A percentile compares a stretch with the other conserved stretches of the same genome.
Evolutionary conservation across 2,113 vertebrate species (phyloP).

Genomic region (Castor canadensis): DNA sequence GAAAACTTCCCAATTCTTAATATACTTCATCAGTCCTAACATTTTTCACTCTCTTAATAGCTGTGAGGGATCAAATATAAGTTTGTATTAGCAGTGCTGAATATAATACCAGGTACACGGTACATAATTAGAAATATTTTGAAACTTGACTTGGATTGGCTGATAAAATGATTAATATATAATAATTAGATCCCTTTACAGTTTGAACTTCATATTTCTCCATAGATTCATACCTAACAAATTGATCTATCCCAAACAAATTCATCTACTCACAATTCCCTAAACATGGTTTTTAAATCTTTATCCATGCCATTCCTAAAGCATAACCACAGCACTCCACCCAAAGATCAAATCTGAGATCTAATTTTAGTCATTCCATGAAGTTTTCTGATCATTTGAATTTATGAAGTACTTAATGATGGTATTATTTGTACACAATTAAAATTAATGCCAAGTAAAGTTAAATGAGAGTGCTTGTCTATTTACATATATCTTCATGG

Average conservation of each 20-base stretch:
- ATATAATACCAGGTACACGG: not conserved
- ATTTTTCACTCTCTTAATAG: not conserved
- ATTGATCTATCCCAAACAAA: not conserved
- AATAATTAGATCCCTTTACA: not conserved
- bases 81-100: not conserved
- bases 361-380: not conserved
- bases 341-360: not conserved
- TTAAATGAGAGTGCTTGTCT: not conserved
- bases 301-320: not conserved
- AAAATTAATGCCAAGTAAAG: constrained; percentile 2
- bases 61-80: not conserved
- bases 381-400: not conserved
- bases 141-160: not conserved
- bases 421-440: not conserved
- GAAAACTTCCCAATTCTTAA: not conserved
- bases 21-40: not conserved
- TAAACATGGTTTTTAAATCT: not conserved
- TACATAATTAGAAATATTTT: not conserved
- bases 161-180: not conserved
- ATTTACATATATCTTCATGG: not conserved
- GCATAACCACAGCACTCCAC: not conserved
- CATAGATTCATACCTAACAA: not conserved
- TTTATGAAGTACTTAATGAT: not conserved
- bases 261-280: not conserved
- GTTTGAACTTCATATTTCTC: not conserved